Base-by-base conservation (phyloP, 2,113 vertebrate genomes). In the Azemiops feae region DNA sequence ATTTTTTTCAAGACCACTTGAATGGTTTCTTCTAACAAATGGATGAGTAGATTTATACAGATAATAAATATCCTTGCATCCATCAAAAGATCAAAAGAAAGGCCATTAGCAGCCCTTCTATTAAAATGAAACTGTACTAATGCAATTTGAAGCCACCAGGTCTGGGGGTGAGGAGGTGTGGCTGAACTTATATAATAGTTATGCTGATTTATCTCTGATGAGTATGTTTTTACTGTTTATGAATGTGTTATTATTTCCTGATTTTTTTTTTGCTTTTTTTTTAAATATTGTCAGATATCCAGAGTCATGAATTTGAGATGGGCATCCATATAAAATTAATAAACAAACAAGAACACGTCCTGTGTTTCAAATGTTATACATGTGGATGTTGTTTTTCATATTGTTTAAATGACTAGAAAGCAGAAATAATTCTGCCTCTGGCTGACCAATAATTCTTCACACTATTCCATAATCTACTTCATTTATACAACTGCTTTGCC, bases 401-500 rank as follows among this genome's bases (percentile, higher is more conserved):
- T n/a, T 53, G 57, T 58, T n/a, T 89, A 43, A 10, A 85, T n/a
- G 11, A 12, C 52, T 7, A 10, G 39, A 23, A 45, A 0, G 4
- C 10, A 25, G 20, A 93, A 52, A 81, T 30, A 85, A 91, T 0
- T 27, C 14, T 0, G 0, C 1, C 8, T 23, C 16, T 9, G 47
- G 12, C 34, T 60, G 23, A 4, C 2, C 69, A 54, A 8, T 43
- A 69, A 1, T 92, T 92, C 0, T 54, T 4, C 0, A 47, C 39
- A 88, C 6, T 30, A 64, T 87, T 16, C 12, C 5, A 86, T 92
- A 69, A 90, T 14, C 0, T 27, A 87, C 58, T 2, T 34, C 5
- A 89, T 60, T 88, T 54, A 45, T 7, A n/a, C 12, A 92, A 92
- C 87, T 94, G 92, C 87, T 94, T 95, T 92, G 27, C 86, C 91